Percentiles rank a stretch among this genome's conserved stretches.
phyloP scores from a whole-genome alignment of 2,113 vertebrate species.

The Etheostoma cragini region DNA sequence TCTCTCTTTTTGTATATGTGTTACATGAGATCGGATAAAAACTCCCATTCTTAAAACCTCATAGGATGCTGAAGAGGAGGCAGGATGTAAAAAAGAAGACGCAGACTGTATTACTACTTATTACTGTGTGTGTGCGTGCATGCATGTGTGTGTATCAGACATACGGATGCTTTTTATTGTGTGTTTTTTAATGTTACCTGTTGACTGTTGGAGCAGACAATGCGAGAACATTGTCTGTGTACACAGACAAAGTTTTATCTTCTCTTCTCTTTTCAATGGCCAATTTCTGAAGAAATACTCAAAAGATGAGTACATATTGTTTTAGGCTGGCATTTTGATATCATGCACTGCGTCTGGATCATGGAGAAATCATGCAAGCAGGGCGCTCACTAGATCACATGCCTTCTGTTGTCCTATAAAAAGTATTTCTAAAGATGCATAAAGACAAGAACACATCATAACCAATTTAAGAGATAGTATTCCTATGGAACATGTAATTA shows the following conservation, averaged over 20 bases:
- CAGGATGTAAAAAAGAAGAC: neutral
- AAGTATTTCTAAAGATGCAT: neutral
- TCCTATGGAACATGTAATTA: conserved; percentile 6
- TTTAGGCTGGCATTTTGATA: neutral
- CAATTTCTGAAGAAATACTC: conserved; percentile 9
- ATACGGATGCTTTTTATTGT: too few relatives aligned
- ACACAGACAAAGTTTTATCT: too few relatives aligned
- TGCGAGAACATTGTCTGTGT: too few relatives aligned
- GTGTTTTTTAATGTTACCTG: too few relatives aligned
- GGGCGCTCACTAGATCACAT: neutral
- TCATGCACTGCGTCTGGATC: neutral
- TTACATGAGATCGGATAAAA: neutral
- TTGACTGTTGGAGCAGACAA: too few relatives aligned
- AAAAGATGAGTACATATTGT: conserved; percentile 12
- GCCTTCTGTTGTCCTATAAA: neutral
- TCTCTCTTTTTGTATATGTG: neutral
- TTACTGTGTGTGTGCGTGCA: too few relatives aligned
- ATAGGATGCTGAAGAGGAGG: neutral
- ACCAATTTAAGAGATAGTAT: neutral
- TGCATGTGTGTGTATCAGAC: too few relatives aligned
- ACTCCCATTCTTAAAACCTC: neutral
- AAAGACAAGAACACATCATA: neutral
- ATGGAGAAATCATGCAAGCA: neutral
- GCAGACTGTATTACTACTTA: neutral
- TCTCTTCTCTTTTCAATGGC: neutral